Conservation (phyloP, 2,113 vertebrate genomes). For the Chaetops frenatus region DNA sequence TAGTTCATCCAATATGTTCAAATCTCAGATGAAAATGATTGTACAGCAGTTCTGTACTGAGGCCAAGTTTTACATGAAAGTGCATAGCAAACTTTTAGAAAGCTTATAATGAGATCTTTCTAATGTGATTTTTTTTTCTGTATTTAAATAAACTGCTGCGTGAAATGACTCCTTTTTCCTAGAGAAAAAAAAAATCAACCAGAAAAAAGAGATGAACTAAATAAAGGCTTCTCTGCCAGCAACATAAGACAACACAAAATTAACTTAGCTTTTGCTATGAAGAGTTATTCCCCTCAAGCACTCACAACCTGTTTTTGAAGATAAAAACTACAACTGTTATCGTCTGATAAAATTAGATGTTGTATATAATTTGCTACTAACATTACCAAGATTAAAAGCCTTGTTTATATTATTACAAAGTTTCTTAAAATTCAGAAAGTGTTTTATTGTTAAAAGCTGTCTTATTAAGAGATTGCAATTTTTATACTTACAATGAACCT, state of each 20-base stretch:
- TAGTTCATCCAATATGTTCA: slow-evolving; percentile 90
- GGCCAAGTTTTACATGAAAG: slow-evolving; percentile 77
- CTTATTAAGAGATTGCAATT: not conserved
- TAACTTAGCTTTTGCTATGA: slow-evolving; percentile 54
- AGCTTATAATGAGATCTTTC: slow-evolving; percentile 60
- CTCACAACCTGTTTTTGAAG: slow-evolving; percentile 54
- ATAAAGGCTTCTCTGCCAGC: slow-evolving; percentile 6
- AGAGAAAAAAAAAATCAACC: not conserved
- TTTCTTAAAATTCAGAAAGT: slow-evolving; percentile 25
- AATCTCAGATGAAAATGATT: slow-evolving; percentile 84
- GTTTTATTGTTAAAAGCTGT: not conserved
- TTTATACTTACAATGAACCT: not conserved
- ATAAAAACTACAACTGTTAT: slow-evolving; percentile 57
- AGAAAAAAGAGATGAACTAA: not conserved
- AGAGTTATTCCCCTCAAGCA: slow-evolving; percentile 55
- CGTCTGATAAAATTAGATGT: slow-evolving; percentile 5
- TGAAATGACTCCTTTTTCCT: slow-evolving; percentile 4
- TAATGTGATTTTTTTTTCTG: not conserved
- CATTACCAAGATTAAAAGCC: slow-evolving; percentile 14
- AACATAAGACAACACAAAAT: slow-evolving; percentile 42
- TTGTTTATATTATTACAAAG: slow-evolving; percentile 18
- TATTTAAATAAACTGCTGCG: slow-evolving; percentile 40
- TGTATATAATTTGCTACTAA: slow-evolving; percentile 11
- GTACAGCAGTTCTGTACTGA: slow-evolving; percentile 68
- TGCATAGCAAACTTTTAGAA: slow-evolving; percentile 69